A percentile compares a stretch with the other conserved stretches of the same genome.
Evolutionary conservation across 2,797 vertebrate genomes (phyloP).

Genomic region (Peromyscus eremicus): DNA sequence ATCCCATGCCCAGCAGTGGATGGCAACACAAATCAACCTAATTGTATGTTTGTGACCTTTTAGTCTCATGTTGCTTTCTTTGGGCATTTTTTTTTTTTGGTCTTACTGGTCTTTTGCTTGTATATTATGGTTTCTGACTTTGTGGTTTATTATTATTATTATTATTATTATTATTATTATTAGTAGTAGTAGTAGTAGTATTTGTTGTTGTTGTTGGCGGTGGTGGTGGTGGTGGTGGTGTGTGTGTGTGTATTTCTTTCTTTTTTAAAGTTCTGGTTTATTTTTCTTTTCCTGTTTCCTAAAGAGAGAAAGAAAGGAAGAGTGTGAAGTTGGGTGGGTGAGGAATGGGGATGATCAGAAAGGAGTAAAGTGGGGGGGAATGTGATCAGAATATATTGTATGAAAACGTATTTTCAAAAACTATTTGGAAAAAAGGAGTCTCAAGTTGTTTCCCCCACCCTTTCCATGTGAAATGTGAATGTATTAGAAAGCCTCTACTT

Average conservation of each 20-base stretch:
- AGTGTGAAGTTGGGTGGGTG: neutral
- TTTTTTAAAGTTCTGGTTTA: too few relatives aligned
- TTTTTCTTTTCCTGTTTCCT: neutral
- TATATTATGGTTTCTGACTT: too few relatives aligned
- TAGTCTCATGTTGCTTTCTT: neutral
- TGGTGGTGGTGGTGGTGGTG: neutral
- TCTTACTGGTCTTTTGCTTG: neutral
- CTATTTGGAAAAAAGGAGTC: neutral
- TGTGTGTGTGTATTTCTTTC: neutral
- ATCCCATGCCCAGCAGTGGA: neutral
- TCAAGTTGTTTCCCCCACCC: conserved; percentile 64
- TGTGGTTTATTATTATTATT: too few relatives aligned
- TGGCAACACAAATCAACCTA: too few relatives aligned
- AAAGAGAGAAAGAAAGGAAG: neutral
- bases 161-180: too few relatives aligned
- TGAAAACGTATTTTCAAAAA: neutral
- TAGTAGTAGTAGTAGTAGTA: too few relatives aligned
- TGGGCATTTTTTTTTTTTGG: neutral
- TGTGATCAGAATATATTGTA: neutral
- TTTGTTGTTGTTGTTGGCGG: too few relatives aligned
- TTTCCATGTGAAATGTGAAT: neutral
- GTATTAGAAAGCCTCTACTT: conserved; percentile 50
- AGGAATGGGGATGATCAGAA: too few relatives aligned
- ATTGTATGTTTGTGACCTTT: neutral
- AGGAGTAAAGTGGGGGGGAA: neutral